Evolutionary conservation across 2,113 vertebrate species (phyloP), one percentile per base, ranked within the genome.

Genomic region (Dipodomys ordii): DNA sequence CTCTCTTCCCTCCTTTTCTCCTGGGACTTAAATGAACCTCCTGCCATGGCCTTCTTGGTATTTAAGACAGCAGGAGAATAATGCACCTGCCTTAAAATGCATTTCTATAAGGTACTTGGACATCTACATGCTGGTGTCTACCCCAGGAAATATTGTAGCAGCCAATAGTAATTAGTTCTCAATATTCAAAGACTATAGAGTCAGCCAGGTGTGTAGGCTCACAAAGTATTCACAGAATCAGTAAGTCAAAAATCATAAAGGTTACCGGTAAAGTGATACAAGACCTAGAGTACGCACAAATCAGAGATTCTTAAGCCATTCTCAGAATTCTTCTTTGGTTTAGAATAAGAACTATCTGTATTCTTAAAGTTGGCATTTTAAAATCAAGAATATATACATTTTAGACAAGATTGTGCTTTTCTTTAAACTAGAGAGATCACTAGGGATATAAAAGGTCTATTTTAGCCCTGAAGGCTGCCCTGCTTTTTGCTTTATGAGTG

Each of bases 381-480:
- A 98, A 97, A 97, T 96, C 13, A 53, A 95, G 87, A 78, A 49
- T 81, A 89, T 87, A 94, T 27, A 94, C 77, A 35, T 12, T 68
- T 96, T 97, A 90, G 91, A 96, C 71, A 88, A 90, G 88, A n/a
- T 87, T 97, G 71, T 95, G 68, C 83, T 98, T 97, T 97, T 93
- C 92, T 96, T 97, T 97, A 97, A 97, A 98, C 94, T 96, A 80
- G 78, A 94, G 97, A 93, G 90, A 97, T 96, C 96, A 97, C 44
- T 93, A 32, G 97, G 94, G 96, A 98, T 97, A 97, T 97, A 96
- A 97, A 97, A 97, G 97, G 96, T 97, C 97, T 98, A 62, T 97
- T 98, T 98, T 95, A 97, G 95, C 96, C 96, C 96, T 90, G 95
- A 97, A 98, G 89, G 83, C 91, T 97, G 95, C 90, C 94, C 96